Evolutionary conservation across 2,888 invertebrate species (phyloP).

Genomic region (Phaonia tiefii): DNA sequence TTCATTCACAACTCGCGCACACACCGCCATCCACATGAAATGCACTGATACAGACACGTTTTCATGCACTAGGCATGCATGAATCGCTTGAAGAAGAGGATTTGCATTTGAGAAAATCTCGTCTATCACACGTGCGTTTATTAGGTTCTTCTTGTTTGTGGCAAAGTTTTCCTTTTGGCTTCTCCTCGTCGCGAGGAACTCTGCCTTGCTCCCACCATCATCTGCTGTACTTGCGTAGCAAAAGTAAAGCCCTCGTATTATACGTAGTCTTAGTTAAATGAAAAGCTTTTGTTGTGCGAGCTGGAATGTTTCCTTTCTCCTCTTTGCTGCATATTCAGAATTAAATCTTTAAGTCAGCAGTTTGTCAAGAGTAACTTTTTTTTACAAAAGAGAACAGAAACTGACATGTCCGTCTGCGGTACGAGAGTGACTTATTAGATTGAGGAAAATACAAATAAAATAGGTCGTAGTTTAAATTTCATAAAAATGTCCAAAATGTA

Average conservation of each 20-base stretch:
- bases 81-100: neutral
- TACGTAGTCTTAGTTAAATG: slow-evolving; percentile 21
- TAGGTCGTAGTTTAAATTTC: no score
- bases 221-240: neutral
- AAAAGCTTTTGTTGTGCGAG: slow-evolving; percentile 71
- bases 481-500: no score
- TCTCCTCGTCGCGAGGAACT: neutral
- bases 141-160: neutral
- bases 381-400: slow-evolving; percentile 4
- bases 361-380: slow-evolving; percentile 74
- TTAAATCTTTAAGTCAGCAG: slow-evolving; percentile 78
- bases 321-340: slow-evolving; percentile 71
- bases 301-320: slow-evolving; percentile 72
- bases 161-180: slow-evolving; percentile 18
- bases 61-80: neutral
- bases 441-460: no score
- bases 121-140: slow-evolving; percentile 33
- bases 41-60: no score
- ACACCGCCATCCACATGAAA: no score
- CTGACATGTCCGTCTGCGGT: neutral
- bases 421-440: no score
- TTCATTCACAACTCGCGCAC: slow-evolving; percentile 30
- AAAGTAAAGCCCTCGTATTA: neutral
- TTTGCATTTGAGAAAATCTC: slow-evolving; percentile 30
- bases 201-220: neutral